These are phyloP conservation scores for Chromis chromis DNA, from an alignment of 2,797 vertebrate genomes.

Conservation along the genomic window DNA sequence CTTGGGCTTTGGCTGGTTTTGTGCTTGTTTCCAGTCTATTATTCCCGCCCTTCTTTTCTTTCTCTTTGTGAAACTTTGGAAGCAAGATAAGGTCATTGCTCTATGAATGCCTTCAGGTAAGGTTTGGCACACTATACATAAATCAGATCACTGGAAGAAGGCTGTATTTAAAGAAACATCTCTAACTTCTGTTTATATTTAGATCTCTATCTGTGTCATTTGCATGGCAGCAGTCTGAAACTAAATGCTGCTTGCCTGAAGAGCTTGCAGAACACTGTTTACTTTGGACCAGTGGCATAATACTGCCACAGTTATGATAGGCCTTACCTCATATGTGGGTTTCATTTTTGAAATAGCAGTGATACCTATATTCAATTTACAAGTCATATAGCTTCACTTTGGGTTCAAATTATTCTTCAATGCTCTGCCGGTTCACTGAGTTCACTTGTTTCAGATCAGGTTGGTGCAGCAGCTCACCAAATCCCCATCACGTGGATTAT, in stretches of 20 bases:
- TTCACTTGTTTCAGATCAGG: conserved; percentile 65
- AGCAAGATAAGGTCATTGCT: conserved; percentile 18
- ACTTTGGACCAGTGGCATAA: conserved; percentile 7
- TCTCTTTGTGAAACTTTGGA: conserved; percentile 25
- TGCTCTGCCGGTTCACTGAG: conserved; percentile 55
- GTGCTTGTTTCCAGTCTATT: conserved; percentile 32
- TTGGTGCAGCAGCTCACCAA: conserved; percentile 56
- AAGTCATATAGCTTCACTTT: not conserved
- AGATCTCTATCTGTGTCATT: conserved; percentile 28
- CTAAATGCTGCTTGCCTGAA: not conserved
- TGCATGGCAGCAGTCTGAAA: conserved; percentile 14
- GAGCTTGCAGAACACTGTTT: not conserved
- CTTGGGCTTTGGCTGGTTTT: conserved; percentile 1
- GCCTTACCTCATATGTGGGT: not conserved
- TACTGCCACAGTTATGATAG: not conserved
- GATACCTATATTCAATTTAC: not conserved
- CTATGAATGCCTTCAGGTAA: conserved; percentile 8
- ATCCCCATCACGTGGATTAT: conserved; percentile 77
- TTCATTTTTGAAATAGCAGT: conserved; percentile 13
- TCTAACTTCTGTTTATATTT: conserved; percentile 19
- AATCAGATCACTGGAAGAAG: conserved; percentile 12
- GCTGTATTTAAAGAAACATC: conserved; percentile 15
- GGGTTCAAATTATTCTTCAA: not conserved
- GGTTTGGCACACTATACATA: not conserved
- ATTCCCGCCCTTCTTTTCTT: conserved; percentile 22